Conservation (phyloP, 2,797 vertebrate genomes). For the Karalla daura region DNA sequence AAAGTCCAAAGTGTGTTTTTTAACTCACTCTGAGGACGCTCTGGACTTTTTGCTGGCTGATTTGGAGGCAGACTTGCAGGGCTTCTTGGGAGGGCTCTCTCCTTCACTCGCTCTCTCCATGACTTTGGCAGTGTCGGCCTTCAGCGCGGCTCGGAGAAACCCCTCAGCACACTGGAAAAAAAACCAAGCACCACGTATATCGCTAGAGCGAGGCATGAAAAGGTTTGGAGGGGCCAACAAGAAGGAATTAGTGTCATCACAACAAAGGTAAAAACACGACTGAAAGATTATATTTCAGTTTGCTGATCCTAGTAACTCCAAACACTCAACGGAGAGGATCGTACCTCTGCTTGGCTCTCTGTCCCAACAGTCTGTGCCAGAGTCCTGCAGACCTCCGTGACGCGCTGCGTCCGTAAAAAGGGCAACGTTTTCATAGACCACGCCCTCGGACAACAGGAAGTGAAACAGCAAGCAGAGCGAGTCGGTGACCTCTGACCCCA, state of each 20-base stretch:
- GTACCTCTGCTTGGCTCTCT: constrained; percentile 85
- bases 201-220: not conserved
- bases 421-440: constrained; percentile 87
- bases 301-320: no score
- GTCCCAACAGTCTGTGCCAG: constrained; percentile 87
- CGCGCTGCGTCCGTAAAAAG: constrained; percentile 82
- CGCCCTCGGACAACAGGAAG: constrained; percentile 88
- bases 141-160: constrained; percentile 87
- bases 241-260: no score
- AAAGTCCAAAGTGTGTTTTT: not conserved
- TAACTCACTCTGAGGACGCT: constrained; percentile 77
- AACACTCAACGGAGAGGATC: not conserved
- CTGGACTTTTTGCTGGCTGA: constrained; percentile 67
- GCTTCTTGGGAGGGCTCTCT: constrained; percentile 86
- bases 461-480: constrained; percentile 89
- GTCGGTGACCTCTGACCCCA: constrained; percentile 84
- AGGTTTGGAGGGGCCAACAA: no score
- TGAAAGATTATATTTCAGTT: not conserved
- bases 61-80: constrained; percentile 76
- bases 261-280: not conserved
- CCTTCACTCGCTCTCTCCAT: constrained; percentile 79
- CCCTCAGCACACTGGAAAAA: constrained; percentile 87
- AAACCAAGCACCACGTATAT: not conserved
- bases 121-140: constrained; percentile 81
- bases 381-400: constrained; percentile 85